phyloP scores from a whole-genome alignment of 2,888 invertebrate genomes.

The Limulus polyphemus region DNA sequence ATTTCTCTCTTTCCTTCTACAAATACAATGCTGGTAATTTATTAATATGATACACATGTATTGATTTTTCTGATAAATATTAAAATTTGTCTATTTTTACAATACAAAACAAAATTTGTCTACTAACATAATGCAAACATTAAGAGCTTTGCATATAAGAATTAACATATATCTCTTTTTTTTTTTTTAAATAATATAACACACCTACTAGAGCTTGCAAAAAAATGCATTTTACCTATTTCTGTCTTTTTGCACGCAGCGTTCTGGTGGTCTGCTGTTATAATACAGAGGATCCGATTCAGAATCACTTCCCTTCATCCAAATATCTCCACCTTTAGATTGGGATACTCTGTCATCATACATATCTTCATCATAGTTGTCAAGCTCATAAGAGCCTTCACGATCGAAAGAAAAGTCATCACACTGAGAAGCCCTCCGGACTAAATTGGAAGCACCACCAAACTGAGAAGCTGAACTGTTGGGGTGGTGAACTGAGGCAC shows the following conservation, averaged over 20 bases:
- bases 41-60: too few relatives aligned
- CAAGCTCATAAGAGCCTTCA: slow-evolving; percentile 7
- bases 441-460: slow-evolving; percentile 53
- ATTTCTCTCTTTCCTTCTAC: too few relatives aligned
- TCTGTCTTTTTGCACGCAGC: too few relatives aligned
- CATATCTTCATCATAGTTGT: slow-evolving; percentile 8
- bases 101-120: slow-evolving; percentile 1
- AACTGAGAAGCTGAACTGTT: slow-evolving; percentile 87
- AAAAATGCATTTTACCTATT: too few relatives aligned
- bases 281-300: slow-evolving; percentile 54
- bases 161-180: not conserved
- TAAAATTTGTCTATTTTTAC: not conserved
- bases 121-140: not conserved
- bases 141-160: not conserved
- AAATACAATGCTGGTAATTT: too few relatives aligned
- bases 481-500: slow-evolving; percentile 47
- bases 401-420: not conserved
- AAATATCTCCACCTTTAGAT: slow-evolving; percentile 16
- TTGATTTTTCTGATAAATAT: too few relatives aligned
- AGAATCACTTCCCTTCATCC: slow-evolving; percentile 31
- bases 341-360: not conserved
- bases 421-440: slow-evolving; percentile 20
- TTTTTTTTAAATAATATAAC: not conserved
- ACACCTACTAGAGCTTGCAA: slow-evolving; percentile 28
- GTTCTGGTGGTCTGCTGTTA: slow-evolving; percentile 63